Evolutionary conservation across 2,113 vertebrate species (phyloP).

Genomic region (crab-eating macaque (Macaca fascicularis)): DNA sequence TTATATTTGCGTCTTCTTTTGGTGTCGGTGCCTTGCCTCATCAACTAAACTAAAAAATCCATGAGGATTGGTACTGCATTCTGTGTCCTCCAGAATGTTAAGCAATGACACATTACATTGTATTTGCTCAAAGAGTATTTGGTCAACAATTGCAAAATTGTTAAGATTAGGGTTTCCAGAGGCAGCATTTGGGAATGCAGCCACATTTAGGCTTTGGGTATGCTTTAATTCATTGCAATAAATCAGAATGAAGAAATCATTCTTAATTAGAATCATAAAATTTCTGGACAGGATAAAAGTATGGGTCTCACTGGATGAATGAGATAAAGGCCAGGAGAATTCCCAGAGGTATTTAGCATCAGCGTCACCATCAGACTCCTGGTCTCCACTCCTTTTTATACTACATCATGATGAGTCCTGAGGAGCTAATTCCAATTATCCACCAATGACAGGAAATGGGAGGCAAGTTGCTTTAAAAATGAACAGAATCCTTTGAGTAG

Average conservation of each 20-base stretch:
- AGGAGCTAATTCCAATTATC: constrained; percentile 20
- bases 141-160: neutral
- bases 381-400: neutral
- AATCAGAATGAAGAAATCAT: constrained; percentile 45
- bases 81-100: neutral
- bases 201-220: neutral
- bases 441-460: neutral
- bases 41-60: neutral
- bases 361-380: neutral
- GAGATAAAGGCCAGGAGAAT: neutral
- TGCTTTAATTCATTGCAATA: constrained; percentile 34
- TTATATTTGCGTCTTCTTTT: constrained; percentile 7
- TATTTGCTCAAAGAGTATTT: neutral
- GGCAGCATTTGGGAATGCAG: constrained; percentile 47
- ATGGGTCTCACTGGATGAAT: neutral
- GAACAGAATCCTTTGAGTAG: neutral
- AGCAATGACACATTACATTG: neutral
- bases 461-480: constrained; percentile 10
- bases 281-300: constrained; percentile 22
- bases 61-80: neutral
- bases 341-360: neutral
- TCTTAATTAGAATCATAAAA: constrained; percentile 43
- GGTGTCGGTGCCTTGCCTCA: neutral
- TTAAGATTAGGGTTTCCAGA: constrained; percentile 20
- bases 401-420: neutral